Evolutionary conservation across 2,888 invertebrate genomes (phyloP).

Genomic region (Tineola bisselliella): DNA sequence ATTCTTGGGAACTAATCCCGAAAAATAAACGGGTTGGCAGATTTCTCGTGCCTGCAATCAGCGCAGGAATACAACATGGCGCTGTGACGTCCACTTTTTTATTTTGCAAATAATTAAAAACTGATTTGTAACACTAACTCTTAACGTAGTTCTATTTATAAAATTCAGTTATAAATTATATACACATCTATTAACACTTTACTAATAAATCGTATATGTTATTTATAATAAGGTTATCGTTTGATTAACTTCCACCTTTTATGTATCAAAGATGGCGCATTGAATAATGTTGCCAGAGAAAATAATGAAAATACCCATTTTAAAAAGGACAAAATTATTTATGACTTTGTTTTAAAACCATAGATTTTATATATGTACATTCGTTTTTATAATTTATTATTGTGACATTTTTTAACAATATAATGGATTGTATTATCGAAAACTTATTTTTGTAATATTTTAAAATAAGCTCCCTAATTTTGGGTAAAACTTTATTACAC

Average conservation of each 20-base stretch:
- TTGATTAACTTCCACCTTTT: conserved; percentile 45
- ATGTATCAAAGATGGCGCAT: conserved; percentile 51
- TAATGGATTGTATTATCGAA: too few relatives aligned
- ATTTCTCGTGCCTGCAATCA: conserved; percentile 69
- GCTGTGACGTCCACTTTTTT: conserved; percentile 58
- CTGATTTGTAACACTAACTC: neutral
- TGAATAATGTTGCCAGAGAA: neutral
- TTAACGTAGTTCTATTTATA: neutral
- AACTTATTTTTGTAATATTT: too few relatives aligned
- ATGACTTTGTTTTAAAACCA: too few relatives aligned
- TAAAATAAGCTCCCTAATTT: neutral
- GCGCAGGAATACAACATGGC: conserved; percentile 70
- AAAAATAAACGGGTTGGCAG: conserved; percentile 68
- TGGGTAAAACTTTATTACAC: neutral
- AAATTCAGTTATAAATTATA: neutral
- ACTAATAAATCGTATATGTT: neutral
- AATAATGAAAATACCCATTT: too few relatives aligned
- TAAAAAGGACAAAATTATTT: too few relatives aligned
- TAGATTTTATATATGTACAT: too few relatives aligned
- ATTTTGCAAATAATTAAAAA: neutral
- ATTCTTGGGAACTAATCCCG: conserved; percentile 63
- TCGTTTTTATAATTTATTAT: too few relatives aligned
- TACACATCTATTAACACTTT: neutral
- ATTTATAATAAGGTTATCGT: conserved; percentile 50
- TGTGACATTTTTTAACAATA: too few relatives aligned